Percentiles rank a stretch among this genome's conserved stretches.
Conservation (phyloP, 2,797 vertebrate genomes). For the Manis pentadactyla region DNA sequence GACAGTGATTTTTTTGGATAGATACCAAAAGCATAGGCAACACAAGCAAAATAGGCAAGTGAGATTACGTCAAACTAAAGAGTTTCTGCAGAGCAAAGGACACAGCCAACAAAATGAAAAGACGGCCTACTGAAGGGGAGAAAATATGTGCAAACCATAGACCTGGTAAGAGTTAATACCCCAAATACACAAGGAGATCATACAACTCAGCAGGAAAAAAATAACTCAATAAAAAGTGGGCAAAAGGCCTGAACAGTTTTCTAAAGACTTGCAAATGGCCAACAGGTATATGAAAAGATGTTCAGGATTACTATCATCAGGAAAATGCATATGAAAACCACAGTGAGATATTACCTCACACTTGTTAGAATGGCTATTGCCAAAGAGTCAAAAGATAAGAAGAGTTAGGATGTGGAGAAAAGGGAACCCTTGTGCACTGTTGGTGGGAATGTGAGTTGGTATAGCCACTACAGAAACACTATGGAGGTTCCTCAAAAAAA, state of each 20-base stretch:
- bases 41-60: neutral
- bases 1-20: neutral
- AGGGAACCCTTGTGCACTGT: neutral
- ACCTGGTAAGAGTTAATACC: neutral
- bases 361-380: neutral
- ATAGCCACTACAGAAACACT: neutral
- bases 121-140: neutral
- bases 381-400: neutral
- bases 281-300: neutral
- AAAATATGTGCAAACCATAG: neutral
- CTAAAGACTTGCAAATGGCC: neutral
- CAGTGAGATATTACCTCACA: neutral
- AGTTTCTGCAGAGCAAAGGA: neutral
- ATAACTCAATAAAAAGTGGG: neutral
- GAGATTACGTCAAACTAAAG: neutral
- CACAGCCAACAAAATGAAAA: neutral
- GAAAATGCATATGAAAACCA: neutral
- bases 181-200: neutral
- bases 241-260: neutral
- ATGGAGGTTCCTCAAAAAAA: neutral
- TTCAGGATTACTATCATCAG: neutral
- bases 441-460: neutral
- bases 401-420: neutral
- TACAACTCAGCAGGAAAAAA: neutral
- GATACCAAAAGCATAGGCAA: neutral